These are phyloP conservation scores for Lepilemur septentrionalis DNA, from an alignment of 2,797 vertebrate species.

Conservation along the genomic window DNA sequence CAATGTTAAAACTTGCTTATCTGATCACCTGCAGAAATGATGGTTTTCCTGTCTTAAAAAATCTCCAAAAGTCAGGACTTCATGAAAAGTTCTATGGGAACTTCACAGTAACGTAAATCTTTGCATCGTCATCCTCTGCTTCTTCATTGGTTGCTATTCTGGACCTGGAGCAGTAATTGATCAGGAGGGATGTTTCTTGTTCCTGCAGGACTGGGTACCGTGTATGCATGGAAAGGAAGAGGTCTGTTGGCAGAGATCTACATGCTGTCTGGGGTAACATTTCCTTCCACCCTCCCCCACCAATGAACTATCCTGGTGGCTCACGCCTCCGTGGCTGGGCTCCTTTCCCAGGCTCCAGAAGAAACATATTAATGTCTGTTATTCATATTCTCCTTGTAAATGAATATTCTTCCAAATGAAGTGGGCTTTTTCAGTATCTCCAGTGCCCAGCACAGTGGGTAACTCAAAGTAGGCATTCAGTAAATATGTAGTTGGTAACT, in stretches of 20 bases:
- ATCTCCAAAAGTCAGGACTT: neutral
- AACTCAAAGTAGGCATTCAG: neutral
- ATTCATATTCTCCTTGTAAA: neutral
- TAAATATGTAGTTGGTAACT: neutral
- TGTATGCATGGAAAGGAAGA: neutral
- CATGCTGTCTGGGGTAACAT: neutral
- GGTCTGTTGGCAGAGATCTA: neutral
- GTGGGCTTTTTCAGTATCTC: neutral
- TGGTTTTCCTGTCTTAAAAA: neutral
- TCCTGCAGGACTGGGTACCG: neutral
- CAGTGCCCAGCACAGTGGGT: neutral
- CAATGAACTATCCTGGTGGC: neutral
- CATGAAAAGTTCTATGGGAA: neutral
- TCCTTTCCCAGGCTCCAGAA: neutral
- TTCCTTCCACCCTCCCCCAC: neutral
- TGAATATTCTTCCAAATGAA: neutral
- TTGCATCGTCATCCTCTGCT: neutral
- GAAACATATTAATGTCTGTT: neutral
- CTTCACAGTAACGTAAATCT: neutral
- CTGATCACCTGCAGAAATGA: neutral
- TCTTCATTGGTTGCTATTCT: neutral
- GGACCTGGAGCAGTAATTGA: neutral
- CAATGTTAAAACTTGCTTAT: conserved; percentile 6
- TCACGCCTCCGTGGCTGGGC: neutral
- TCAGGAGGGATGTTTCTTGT: neutral